Conservation (phyloP, 2,888 invertebrate species). For the Druceiella hillmani region DNA sequence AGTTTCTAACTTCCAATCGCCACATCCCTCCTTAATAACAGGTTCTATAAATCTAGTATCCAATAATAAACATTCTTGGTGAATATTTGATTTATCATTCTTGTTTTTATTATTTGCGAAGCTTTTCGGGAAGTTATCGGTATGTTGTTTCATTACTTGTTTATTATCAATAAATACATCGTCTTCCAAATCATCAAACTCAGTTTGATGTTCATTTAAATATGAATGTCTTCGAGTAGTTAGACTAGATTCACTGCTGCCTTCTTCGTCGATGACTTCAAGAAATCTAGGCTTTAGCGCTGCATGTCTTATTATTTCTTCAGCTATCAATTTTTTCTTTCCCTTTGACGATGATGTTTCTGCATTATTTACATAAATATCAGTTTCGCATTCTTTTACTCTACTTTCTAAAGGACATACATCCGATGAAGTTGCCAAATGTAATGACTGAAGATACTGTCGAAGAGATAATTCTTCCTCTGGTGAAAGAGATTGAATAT, state of each 20-base stretch:
- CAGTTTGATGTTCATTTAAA: conserved; percentile 44
- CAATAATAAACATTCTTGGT: conserved; percentile 53
- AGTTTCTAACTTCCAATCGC: conserved; percentile 48
- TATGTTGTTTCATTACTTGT: too few relatives aligned
- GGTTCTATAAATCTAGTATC: conserved; percentile 56
- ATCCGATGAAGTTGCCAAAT: conserved; percentile 51
- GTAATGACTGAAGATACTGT: conserved; percentile 51
- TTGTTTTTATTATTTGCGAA: conserved; percentile 28
- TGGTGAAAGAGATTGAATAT: conserved; percentile 43
- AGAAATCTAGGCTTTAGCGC: conserved; percentile 62
- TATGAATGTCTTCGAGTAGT: conserved; percentile 51
- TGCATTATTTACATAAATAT: conserved; percentile 44
- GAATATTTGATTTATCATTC: conserved; percentile 34
- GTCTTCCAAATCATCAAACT: conserved; percentile 46
- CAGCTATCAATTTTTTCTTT: too few relatives aligned
- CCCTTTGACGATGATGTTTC: too few relatives aligned
- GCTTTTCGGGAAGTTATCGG: too few relatives aligned
- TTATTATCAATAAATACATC: conserved; percentile 43
- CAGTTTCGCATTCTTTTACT: conserved; percentile 39
- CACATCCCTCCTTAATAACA: conserved; percentile 53
- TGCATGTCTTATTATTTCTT: conserved; percentile 36
- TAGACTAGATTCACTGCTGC: conserved; percentile 59
- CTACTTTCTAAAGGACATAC: conserved; percentile 38
- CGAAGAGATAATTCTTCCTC: conserved; percentile 54
- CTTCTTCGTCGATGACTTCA: conserved; percentile 75